Base-by-base conservation (phyloP, 2,113 vertebrate genomes). In the Toxostoma redivivum region DNA sequence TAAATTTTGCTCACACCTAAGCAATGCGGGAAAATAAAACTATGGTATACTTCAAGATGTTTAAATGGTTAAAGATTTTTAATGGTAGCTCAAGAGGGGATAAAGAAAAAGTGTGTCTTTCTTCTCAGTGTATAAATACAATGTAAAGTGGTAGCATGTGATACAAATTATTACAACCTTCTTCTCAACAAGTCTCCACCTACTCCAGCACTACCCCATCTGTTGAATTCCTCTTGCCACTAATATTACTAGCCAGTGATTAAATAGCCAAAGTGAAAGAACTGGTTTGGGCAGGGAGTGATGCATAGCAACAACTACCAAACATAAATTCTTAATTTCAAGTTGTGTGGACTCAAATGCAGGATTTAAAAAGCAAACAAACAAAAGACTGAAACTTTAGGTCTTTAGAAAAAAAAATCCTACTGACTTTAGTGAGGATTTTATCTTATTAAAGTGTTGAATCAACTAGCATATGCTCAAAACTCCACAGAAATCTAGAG, bases 231-330 rank as follows among this genome's bases (percentile, higher is more conserved):
- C 66, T 88, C 62, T 91, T 86, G 51, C 71, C 50, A 81, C 62
- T 90, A 73, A 28, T 88, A 85, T 42, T 88, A 62, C 54, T 77
- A 91, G 53, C 87, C 61, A 33, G 66, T 81, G 82, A 96, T 93
- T 95, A 93, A 97, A 81, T 83, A 88, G 61, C 64, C 88, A 12
- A 50, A 94, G 92, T 94, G 71, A 96, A 91, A 84, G 67, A 97
- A 97, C 95, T 94, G 93, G 95, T 97, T 95, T 94, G 94, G 92
- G 71, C 90, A 93, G 90, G 77, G 76, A 96, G 35, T 47, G 48
- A 91, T 85, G 81, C 3, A 0, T 88, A 92, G 93, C 76, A 94
- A 92, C 85, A 83, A 62, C 64, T 37, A 80, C n/a, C 33, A 80
- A 94, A 90, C 67, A 61, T 60, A 50, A 69, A 73, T 82, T 88